Evolutionary conservation across 2,113 vertebrate species (phyloP).

Genomic region (Megaptera novaeangliae): DNA sequence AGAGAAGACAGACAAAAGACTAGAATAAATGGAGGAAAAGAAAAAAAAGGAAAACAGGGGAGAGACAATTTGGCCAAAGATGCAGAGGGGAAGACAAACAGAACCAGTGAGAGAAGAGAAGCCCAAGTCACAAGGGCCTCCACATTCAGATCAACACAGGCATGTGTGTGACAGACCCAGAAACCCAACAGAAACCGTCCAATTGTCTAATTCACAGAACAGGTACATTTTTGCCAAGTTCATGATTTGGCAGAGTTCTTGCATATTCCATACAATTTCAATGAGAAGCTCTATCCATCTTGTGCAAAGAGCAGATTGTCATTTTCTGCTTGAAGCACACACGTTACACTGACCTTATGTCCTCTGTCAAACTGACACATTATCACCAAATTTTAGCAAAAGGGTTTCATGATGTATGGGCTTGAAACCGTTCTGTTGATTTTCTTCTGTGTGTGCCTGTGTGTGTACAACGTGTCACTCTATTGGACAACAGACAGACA

Average conservation of each 20-base stretch:
- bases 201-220: conserved; percentile 54
- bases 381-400: conserved; percentile 32
- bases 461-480: conserved; percentile 31
- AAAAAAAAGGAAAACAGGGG: neutral
- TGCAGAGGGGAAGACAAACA: neutral
- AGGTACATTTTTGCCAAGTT: conserved; percentile 57
- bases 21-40: neutral
- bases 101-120: neutral
- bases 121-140: neutral
- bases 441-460: neutral
- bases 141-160: neutral
- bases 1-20: conserved; percentile 30
- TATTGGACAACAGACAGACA: conserved; percentile 69
- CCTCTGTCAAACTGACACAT: conserved; percentile 64
- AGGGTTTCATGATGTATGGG: neutral
- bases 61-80: conserved; percentile 16
- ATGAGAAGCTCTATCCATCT: conserved; percentile 34
- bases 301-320: conserved; percentile 67
- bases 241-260: conserved; percentile 58
- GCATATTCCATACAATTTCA: conserved; percentile 55
- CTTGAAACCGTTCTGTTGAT: conserved; percentile 32
- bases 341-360: conserved; percentile 67
- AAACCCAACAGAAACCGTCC: conserved; percentile 22
- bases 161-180: conserved; percentile 35
- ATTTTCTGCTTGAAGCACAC: conserved; percentile 65